A percentile compares a stretch with the other conserved stretches of the same genome.
phyloP scores from a whole-genome alignment of 2,113 vertebrate genomes.

The Neodontobutis hainanensis region DNA sequence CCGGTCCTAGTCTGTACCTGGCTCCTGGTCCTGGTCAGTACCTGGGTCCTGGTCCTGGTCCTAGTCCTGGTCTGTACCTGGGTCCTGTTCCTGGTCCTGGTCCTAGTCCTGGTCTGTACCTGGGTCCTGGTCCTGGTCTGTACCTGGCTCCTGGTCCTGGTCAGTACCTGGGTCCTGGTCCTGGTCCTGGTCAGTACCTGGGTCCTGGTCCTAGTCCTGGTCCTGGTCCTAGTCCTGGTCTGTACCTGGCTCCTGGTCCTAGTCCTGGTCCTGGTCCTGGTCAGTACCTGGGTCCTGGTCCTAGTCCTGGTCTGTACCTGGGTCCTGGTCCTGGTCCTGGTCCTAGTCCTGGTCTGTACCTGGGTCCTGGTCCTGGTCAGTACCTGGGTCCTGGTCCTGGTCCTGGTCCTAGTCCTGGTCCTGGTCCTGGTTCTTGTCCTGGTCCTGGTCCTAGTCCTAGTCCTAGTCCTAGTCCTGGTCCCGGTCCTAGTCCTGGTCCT shows the following conservation, averaged over 20 bases:
- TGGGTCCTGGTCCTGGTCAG: slow-evolving; percentile 50
- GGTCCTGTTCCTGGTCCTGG: slow-evolving; percentile 54
- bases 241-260: slow-evolving; percentile 64
- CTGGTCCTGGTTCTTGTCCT: too few relatives aligned
- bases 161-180: slow-evolving; percentile 65
- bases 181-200: slow-evolving; percentile 40
- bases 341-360: slow-evolving; percentile 43
- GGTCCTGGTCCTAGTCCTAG: too few relatives aligned
- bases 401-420: too few relatives aligned
- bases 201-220: slow-evolving; percentile 60
- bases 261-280: too few relatives aligned
- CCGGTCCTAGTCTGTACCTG: too few relatives aligned
- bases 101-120: slow-evolving; percentile 43
- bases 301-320: slow-evolving; percentile 40
- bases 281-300: slow-evolving; percentile 65
- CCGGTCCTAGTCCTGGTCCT: too few relatives aligned
- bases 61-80: slow-evolving; percentile 43
- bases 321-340: slow-evolving; percentile 54
- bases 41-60: slow-evolving; percentile 60
- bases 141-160: too few relatives aligned
- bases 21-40: slow-evolving; percentile 25
- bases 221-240: not conserved
- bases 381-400: slow-evolving; percentile 63
- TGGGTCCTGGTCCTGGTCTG: slow-evolving; percentile 53
- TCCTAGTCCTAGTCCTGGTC: too few relatives aligned